Percentiles rank a stretch among this genome's conserved stretches.
These are phyloP conservation scores for Pomatostomus ruficeps DNA, from an alignment of 2,113 vertebrate genomes.

Conservation along the genomic window DNA sequence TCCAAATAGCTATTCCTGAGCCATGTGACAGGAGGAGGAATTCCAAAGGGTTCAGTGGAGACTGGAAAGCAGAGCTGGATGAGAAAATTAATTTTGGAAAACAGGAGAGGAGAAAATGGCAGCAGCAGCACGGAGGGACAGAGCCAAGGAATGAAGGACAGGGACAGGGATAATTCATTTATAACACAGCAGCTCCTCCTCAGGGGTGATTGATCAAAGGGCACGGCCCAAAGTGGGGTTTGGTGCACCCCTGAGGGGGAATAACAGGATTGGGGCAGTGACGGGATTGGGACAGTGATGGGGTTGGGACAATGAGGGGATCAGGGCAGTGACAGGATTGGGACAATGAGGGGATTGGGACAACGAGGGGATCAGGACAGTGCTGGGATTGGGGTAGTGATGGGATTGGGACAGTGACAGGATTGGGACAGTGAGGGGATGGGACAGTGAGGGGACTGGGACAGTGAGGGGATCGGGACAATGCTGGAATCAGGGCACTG, in stretches of 20 bases:
- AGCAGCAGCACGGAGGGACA: background rate
- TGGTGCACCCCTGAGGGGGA: background rate
- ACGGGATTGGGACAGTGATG: background rate
- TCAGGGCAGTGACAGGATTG: fast-evolving
- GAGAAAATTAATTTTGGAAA: background rate
- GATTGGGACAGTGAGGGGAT: background rate
- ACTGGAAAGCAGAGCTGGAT: background rate
- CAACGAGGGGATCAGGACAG: fast-evolving
- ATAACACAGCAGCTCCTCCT: fast-evolving
- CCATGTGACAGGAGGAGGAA: background rate
- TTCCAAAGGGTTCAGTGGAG: background rate
- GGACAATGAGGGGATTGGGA: background rate
- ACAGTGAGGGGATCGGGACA: background rate
- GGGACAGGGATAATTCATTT: background rate
- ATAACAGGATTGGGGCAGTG: fast-evolving
- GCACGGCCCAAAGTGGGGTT: too few species aligned
- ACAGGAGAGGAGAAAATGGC: background rate
- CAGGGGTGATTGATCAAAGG: fast-evolving
- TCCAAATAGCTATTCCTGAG: background rate
- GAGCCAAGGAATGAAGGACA: too few species aligned
- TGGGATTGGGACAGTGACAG: background rate
- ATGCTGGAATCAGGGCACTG: fast-evolving
- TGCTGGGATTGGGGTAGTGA: background rate
- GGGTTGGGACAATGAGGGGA: background rate
- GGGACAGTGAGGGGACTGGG: background rate